Base-by-base conservation (phyloP, 2,113 vertebrate genomes). In the Monopterus albus region DNA sequence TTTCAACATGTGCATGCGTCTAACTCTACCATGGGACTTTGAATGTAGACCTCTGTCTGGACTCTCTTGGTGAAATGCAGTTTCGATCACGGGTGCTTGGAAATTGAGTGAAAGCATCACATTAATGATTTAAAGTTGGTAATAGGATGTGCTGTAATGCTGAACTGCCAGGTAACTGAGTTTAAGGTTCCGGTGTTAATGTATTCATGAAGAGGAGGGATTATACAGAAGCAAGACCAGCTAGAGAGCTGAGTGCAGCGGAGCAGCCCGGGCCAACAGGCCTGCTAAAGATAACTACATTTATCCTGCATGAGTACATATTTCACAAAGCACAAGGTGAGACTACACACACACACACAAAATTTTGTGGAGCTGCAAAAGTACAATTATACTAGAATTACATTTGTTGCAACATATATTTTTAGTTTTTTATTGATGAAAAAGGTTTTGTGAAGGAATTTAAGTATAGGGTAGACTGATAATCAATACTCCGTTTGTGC, bases 141-240 rank as follows among this genome's bases (percentile, higher is more conserved):
- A 93, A 94, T 93, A 94, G 93, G 93, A 94, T 94, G 92, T 92
- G 92, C 92, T 93, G 91, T 91, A 91, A 90, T 82, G 86, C 91
- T 88, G 91, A 93, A 92, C 91, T 89, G 84, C 78, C 79, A 90
- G 90, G 91, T 93, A 92, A 94, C 89, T 81, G 85, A 90, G 87
- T 92, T 91, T 89, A 89, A 92, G 91, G 91, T 89, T 82, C 75
- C 72, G 46, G 76, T 72, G 84, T 88, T 93, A 93, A 94, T 94
- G 91, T 93, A 93, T 94, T 93, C 93, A 93, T 90, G 92, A 92
- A 88, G 91, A 91, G 91, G 88, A 91, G 91, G 91, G 93, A 93
- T 93, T 93, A 92, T 88, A 83, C 79, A 78, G 85, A 89, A 87
- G 89, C 82, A 85, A 89, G 84, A 87, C 85, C 89, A 74, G 86